These are phyloP conservation scores for Nansenia antarctica DNA, from an alignment of 2,113 vertebrate genomes.

Conservation along the genomic window DNA sequence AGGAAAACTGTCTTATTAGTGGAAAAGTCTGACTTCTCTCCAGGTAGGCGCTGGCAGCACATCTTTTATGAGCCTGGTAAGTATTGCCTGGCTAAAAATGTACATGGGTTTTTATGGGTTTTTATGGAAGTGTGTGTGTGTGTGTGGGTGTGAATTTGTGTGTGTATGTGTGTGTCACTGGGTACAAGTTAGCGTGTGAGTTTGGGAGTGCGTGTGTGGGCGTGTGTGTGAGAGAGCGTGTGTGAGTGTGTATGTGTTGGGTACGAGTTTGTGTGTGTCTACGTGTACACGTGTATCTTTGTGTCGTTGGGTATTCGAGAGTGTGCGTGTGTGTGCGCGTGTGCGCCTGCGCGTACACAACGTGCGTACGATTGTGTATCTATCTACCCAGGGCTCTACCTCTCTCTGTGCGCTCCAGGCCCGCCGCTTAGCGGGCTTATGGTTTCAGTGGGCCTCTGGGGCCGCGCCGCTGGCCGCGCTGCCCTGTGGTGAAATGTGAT, in stretches of 20 bases:
- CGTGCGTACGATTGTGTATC: no score
- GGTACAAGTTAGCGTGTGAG: background rate
- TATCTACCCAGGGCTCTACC: no score
- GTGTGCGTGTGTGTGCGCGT: background rate
- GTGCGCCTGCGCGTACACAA: background rate
- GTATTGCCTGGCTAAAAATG: conserved; percentile 27
- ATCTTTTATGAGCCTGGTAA: conserved; percentile 33
- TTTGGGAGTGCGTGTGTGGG: background rate
- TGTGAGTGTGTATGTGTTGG: no score
- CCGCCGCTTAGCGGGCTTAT: no score
- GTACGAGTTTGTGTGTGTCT: no score
- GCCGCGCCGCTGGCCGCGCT: conserved; percentile 26
- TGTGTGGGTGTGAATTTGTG: conserved; percentile 13
- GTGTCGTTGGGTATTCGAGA: background rate
- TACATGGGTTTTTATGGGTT: conserved; percentile 14
- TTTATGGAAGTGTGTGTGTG: conserved; percentile 16
- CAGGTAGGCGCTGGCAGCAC: conserved; percentile 25
- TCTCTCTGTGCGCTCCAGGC: conserved; percentile 35
- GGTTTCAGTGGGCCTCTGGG: conserved; percentile 49
- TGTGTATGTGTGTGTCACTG: background rate
- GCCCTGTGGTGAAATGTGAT: conserved; percentile 60
- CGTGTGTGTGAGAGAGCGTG: no score
- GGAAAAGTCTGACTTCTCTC: conserved; percentile 19
- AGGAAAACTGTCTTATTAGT: conserved; percentile 29
- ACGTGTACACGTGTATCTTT: no score